Evolutionary conservation across 2,113 vertebrate genomes (phyloP), one percentile per base, ranked within the genome.

Genomic region (Nicator chloris): DNA sequence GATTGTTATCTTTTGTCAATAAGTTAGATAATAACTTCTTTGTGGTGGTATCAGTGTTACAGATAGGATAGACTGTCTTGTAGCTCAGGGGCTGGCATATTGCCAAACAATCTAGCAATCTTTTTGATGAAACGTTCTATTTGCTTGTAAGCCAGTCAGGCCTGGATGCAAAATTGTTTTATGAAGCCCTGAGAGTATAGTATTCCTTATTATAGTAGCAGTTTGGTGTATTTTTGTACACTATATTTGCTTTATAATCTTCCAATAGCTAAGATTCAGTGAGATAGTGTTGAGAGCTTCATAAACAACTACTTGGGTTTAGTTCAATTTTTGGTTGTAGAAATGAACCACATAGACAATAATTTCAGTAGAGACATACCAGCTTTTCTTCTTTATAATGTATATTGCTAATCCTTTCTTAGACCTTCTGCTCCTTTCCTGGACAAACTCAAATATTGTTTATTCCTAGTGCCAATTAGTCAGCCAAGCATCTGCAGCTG

Each of bases 401-500:
- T 54, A 13, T 78, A 22, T 73, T 92, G 42, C 27, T 61, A 88
- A 86, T 51, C 28, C 30, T 84, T 95, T 91, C 37, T 82, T 57
- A 93, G 75, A 69, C 23, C 40, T 35, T 81, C 56, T 75, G 33
- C 50, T 93, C 33, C 71, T 86, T 92, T 93, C 27, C 63, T 59
- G 65, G 69, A 91, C 49, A 92, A 83, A 91, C 83, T 88, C 47
- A 89, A 87, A 83, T 83, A 86, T 19, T 60, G 45, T 89, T 90
- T 88, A 68, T 90, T 93, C 59, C 59, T 57, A 68, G 37, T 66
- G 51, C 79, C 39, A 89, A 28, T 92, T 92, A 92, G 61, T 70
- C 82, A 65, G 60, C 30, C 68, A 85, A 78, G 63, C 70, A 76
- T 57, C 82, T 72, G 57, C 60, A 94, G 66, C 66, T 96, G 91